Conservation (phyloP, 2,113 vertebrate genomes). For the Zeus faber region DNA sequence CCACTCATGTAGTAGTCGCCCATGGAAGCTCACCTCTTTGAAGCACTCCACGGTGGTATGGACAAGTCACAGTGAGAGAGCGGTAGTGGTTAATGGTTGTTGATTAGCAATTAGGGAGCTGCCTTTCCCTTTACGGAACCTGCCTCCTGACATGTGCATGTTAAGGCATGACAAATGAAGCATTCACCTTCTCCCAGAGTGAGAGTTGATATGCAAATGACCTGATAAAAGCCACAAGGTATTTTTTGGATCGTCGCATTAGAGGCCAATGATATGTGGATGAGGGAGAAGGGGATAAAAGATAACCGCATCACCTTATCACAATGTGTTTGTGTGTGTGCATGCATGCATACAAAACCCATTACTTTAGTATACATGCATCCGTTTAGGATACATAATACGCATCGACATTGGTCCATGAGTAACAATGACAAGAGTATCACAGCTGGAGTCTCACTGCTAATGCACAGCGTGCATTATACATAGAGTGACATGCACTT, state of each 20-base stretch:
- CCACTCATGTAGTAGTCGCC: constrained; percentile 25
- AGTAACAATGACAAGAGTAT: too few relatives aligned
- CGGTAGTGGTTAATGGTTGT: constrained; percentile 44
- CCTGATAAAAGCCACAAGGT: constrained; percentile 47
- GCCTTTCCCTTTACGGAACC: constrained; percentile 29
- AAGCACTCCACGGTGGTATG: constrained; percentile 26
- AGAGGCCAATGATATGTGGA: constrained; percentile 55
- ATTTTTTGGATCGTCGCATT: constrained; percentile 51
- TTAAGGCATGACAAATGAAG: constrained; percentile 59
- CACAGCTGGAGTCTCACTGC: background rate
- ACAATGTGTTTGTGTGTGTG: background rate
- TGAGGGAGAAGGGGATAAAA: constrained; percentile 38
- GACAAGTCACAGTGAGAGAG: constrained; percentile 33
- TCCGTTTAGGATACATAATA: too few relatives aligned
- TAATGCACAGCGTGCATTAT: constrained; percentile 10
- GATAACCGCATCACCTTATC: constrained; percentile 40
- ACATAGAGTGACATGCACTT: constrained; percentile 1
- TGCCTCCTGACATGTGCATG: constrained; percentile 52
- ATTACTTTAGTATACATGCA: too few relatives aligned
- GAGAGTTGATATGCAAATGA: constrained; percentile 49
- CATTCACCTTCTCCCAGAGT: constrained; percentile 33
- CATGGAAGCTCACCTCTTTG: constrained; percentile 14
- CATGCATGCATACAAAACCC: too few relatives aligned
- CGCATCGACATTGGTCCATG: too few relatives aligned
- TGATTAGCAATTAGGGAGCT: constrained; percentile 51